These are phyloP conservation scores for Ferdinandea cuprea DNA, from an alignment of 2,888 invertebrate genomes.

Conservation along the genomic window DNA sequence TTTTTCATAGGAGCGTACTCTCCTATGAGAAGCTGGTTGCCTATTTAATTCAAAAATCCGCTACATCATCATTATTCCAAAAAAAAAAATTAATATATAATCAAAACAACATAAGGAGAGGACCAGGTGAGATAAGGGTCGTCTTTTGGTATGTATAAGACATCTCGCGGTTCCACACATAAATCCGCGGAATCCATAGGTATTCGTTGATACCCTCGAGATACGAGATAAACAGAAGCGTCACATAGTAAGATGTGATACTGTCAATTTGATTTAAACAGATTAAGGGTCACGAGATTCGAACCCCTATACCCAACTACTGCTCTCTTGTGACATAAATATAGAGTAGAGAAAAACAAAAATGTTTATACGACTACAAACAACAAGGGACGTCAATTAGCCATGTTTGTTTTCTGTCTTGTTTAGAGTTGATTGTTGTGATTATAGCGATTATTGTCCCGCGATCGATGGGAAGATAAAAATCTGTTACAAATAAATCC, in stretches of 20 bases:
- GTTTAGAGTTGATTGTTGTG: slow-evolving; percentile 47
- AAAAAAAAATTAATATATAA: slow-evolving; percentile 61
- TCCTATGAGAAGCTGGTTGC: slow-evolving; percentile 52
- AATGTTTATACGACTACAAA: neutral
- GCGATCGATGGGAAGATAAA: slow-evolving; percentile 58
- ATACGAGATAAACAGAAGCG: neutral
- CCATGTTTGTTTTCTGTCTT: slow-evolving; percentile 62
- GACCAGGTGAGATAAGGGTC: slow-evolving; percentile 43
- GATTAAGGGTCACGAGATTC: slow-evolving; percentile 56
- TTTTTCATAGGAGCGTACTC: slow-evolving; percentile 30
- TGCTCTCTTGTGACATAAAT: slow-evolving; percentile 44
- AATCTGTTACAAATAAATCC: slow-evolving; percentile 13
- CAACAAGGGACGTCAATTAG: slow-evolving; percentile 62
- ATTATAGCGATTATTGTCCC: slow-evolving; percentile 1
- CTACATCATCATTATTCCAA: slow-evolving; percentile 65
- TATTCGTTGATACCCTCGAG: slow-evolving; percentile 11
- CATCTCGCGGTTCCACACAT: slow-evolving; percentile 55
- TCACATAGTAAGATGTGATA: slow-evolving; percentile 33
- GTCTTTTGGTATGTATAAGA: slow-evolving; percentile 13
- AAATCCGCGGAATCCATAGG: slow-evolving; percentile 48
- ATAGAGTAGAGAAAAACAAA: slow-evolving; percentile 8
- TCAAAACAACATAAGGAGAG: slow-evolving; percentile 54
- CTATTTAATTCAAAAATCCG: slow-evolving; percentile 37
- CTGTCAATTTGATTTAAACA: slow-evolving; percentile 59
- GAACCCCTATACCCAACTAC: slow-evolving; percentile 37